Evolutionary conservation across 2,797 vertebrate species (phyloP).

Genomic region (Neostethus bicornis): DNA sequence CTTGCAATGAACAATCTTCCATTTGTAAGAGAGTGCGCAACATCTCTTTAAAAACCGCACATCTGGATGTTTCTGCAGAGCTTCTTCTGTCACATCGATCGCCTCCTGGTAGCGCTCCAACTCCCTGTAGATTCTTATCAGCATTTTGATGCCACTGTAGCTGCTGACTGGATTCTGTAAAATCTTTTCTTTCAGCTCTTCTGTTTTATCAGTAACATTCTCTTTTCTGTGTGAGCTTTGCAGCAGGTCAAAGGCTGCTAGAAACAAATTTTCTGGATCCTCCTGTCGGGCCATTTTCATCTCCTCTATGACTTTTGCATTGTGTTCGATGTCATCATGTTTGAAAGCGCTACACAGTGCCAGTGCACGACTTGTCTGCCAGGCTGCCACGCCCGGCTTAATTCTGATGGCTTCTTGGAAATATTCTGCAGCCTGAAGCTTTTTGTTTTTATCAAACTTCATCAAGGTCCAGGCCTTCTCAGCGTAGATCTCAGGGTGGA

Average conservation of each 20-base stretch:
- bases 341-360: background rate
- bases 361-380: background rate
- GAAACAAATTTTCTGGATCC: constrained; percentile 57
- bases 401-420: constrained; percentile 58
- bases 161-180: constrained; percentile 47
- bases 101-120: no score
- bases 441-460: constrained; percentile 21
- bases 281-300: constrained; percentile 35
- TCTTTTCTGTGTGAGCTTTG: no score
- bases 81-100: no score
- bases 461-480: constrained; percentile 67
- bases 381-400: no score
- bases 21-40: constrained; percentile 45
- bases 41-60: constrained; percentile 52
- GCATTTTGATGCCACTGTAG: no score
- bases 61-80: constrained; percentile 45
- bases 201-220: no score
- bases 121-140: no score
- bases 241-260: constrained; percentile 23
- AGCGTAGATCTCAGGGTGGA: no score
- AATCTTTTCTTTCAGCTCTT: no score
- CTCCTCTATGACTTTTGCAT: constrained; percentile 19
- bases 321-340: background rate
- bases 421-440: no score
- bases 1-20: constrained; percentile 13